A percentile compares a stretch with the other conserved stretches of the same genome.
These are phyloP conservation scores for Nyctereutes procyonoides DNA, from an alignment of 2,113 vertebrate species.

Conservation along the genomic window DNA sequence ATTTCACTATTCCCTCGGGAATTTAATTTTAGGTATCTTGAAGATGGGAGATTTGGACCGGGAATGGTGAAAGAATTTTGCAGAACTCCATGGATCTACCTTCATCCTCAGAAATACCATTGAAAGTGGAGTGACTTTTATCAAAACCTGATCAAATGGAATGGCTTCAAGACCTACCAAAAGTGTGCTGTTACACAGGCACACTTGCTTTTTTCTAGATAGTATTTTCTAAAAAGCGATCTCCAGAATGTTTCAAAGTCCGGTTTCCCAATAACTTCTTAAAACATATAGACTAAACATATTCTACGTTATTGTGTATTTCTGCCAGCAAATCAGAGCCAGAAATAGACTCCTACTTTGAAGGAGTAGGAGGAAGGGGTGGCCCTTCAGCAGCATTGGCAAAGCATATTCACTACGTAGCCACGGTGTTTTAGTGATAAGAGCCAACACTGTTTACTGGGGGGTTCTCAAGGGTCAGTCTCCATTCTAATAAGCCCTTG, in stretches of 20 bases:
- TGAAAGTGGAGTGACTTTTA: background rate
- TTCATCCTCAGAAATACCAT: background rate
- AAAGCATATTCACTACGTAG: rapidly evolving
- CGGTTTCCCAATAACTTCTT: background rate
- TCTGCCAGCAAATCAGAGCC: background rate
- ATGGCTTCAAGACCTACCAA: background rate
- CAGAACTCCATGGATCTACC: background rate
- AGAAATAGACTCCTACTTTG: background rate
- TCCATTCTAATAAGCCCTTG: too few species aligned
- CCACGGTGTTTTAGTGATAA: background rate
- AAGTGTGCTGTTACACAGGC: rapidly evolving
- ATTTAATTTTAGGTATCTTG: background rate
- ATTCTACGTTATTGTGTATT: background rate
- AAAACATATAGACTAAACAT: background rate
- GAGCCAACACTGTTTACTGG: rapidly evolving
- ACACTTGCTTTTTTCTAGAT: background rate
- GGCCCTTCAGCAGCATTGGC: background rate
- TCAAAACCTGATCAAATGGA: background rate
- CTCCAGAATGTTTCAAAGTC: background rate
- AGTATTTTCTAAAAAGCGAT: background rate
- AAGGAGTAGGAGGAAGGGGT: background rate
- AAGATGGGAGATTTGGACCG: background rate
- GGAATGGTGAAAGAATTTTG: background rate
- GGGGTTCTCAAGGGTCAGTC: too few species aligned
- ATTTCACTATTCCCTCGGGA: background rate